A percentile compares a stretch with the other conserved stretches of the same genome.
Evolutionary conservation across 2,113 vertebrate genomes (phyloP).

Genomic region (Phalacrocorax carbo): DNA sequence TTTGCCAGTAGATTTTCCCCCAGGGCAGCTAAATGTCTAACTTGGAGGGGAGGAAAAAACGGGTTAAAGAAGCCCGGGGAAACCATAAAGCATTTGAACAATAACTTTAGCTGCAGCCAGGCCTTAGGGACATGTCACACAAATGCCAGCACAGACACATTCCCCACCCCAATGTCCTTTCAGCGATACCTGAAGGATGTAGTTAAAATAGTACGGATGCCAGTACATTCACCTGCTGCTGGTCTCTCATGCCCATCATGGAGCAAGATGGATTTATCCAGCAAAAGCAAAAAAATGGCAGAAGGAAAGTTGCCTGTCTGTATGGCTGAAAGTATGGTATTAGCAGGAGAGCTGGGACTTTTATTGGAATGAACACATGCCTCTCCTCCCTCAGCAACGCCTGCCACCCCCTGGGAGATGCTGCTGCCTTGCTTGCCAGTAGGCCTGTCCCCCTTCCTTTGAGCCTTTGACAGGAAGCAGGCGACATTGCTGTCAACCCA

Average conservation of each 20-base stretch:
- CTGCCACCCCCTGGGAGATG: accelerated
- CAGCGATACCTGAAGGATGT: neutral
- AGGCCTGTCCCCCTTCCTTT: neutral
- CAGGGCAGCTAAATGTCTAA: neutral
- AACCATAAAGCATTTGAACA: neutral
- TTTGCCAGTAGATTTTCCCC: neutral
- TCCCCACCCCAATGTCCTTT: neutral
- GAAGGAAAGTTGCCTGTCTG: neutral
- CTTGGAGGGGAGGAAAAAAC: neutral
- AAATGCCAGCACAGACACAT: neutral
- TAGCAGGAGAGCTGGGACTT: neutral
- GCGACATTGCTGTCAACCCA: neutral
- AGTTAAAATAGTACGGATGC: neutral
- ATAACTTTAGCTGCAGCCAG: neutral
- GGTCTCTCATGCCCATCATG: neutral
- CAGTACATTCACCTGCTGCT: neutral
- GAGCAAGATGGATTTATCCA: neutral
- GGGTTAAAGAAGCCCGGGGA: neutral
- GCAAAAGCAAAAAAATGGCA: neutral
- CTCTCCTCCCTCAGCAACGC: neutral
- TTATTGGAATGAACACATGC: neutral
- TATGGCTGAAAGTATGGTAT: neutral
- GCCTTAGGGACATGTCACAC: neutral
- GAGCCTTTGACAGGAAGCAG: neutral
- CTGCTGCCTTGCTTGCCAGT: neutral